A percentile compares a stretch with the other conserved stretches of the same genome.
Conservation (phyloP, 2,888 invertebrate species). For the Dynastes grantii region DNA sequence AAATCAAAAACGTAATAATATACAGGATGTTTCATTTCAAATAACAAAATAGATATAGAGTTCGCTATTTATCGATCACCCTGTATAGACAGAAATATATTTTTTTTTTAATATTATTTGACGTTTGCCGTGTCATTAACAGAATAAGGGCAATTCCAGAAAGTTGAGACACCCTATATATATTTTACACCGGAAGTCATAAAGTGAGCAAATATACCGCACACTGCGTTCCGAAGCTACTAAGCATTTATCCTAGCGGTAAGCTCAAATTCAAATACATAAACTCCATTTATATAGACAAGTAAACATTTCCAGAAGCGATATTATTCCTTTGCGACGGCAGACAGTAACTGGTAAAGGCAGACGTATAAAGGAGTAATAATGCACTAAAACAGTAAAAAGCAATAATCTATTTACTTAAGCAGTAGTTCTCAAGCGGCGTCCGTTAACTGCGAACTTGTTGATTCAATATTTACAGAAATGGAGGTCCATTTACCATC, state of each 20-base stretch:
- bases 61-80: no score
- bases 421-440: constrained; percentile 28
- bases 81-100: no score
- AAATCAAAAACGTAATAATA: no score
- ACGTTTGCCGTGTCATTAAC: no score
- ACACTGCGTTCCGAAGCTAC: neutral
- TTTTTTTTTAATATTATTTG: no score
- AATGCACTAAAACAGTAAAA: constrained; percentile 21
- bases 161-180: no score
- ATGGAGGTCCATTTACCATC: constrained; percentile 51
- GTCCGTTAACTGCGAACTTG: constrained; percentile 53
- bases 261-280: constrained; percentile 21
- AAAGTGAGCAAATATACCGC: no score
- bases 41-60: no score
- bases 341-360: neutral
- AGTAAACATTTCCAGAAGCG: constrained; percentile 14
- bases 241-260: neutral
- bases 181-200: no score
- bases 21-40: no score
- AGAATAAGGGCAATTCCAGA: no score
- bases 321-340: neutral
- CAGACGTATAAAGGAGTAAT: neutral
- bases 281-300: constrained; percentile 15
- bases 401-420: constrained; percentile 43
- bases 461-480: constrained; percentile 57